Evolutionary conservation across 2,113 vertebrate species (phyloP), one percentile per base, ranked within the genome.

Genomic region (Gracilinanus agilis): DNA sequence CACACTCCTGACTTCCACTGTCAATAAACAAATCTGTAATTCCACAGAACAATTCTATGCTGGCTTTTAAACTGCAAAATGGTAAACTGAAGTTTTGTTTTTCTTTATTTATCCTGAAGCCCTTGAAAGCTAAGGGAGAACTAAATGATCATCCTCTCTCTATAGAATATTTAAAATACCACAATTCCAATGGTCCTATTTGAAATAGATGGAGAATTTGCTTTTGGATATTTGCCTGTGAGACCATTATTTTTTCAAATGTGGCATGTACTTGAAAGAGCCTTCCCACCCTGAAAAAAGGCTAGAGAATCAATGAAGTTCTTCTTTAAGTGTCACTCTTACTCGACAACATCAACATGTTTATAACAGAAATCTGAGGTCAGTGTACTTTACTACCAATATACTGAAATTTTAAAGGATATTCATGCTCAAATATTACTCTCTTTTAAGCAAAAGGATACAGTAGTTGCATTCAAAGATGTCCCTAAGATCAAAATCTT

Each of bases 221-320:
- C 55, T 95, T 96, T 97, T 96, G 91, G 89, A 93, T 11, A 49
- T 91, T 3, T 96, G 75, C 83, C 91, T 56, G 40, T 0, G 44
- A 53, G 90, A 97, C 94, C n/a, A 61, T 55, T 88, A 92, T 1
- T 0, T 93, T 10, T 8, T 0, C 34, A 94, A 95, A 95, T 3
- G 2, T 53, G 88, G 53, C 88, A 92, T 88, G 53, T 53, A 25
- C 49, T n/a, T 92, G 55, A 97, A 98, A 97, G 56, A 96, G 58
- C 40, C 1, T 25, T 24, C 23, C 0, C 1, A 91, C 1, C n/a
- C 91, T 94, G n/a, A 54, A 96, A 92, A 92, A n/a, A 83, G 2
- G 19, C 88, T 92, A 67, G 54, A 24, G 95, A 97, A 96, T 91
- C 53, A 94, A 44, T 88, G n/a, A 90, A 67, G 54, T 44, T 95